Conservation (phyloP, 2,113 vertebrate genomes). For the Sinocyclocheilus maitianheensis region DNA sequence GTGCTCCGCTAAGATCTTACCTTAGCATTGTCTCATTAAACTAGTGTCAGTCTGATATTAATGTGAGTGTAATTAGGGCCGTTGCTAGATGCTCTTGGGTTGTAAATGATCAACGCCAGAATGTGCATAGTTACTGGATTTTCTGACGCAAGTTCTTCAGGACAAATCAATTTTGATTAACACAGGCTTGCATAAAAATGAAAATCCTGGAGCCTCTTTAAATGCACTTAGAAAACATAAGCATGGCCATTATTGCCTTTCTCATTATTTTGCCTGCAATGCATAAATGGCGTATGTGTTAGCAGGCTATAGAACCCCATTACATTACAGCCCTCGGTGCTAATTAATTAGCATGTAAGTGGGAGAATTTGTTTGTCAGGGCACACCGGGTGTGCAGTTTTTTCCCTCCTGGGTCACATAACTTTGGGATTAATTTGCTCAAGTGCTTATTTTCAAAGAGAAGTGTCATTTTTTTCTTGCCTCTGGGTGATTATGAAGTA, state of each 20-base stretch:
- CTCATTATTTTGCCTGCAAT: conserved; percentile 55
- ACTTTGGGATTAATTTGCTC: neutral
- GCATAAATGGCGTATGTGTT: conserved; percentile 65
- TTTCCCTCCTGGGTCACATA: neutral
- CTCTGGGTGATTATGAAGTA: conserved; percentile 18
- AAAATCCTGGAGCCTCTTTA: neutral
- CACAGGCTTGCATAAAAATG: conserved; percentile 44
- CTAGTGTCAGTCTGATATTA: neutral
- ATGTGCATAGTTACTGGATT: neutral
- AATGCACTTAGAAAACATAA: conserved; percentile 10
- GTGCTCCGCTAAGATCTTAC: neutral
- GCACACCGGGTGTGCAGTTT: neutral
- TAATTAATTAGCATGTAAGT: conserved; percentile 64
- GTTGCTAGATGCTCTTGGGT: conserved; percentile 8
- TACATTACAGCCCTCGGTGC: conserved; percentile 58
- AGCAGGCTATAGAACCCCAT: conserved; percentile 42
- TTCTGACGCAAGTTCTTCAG: neutral
- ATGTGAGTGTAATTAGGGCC: neutral
- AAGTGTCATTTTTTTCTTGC: neutral
- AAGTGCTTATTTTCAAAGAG: conserved; percentile 20
- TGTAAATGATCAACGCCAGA: neutral
- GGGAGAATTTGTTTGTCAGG: conserved; percentile 52
- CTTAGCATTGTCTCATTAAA: conserved; percentile 6
- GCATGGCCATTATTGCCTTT: conserved; percentile 21
- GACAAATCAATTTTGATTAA: conserved; percentile 2